These are phyloP conservation scores for Aphelenchoides besseyi DNA, from an alignment of 1,140 invertebrate species.

Conservation along the genomic window DNA sequence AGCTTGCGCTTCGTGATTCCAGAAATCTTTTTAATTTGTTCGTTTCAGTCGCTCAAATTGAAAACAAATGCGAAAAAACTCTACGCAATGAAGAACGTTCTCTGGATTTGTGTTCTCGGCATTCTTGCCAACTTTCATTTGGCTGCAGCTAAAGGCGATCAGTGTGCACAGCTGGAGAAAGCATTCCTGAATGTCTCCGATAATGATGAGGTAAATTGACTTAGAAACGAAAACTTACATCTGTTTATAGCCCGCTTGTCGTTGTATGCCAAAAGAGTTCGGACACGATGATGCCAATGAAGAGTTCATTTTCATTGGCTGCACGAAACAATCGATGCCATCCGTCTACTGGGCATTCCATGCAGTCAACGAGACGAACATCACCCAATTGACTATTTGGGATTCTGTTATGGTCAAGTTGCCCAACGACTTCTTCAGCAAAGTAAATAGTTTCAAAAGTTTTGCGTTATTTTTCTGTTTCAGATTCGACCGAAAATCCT, in stretches of 20 bases:
- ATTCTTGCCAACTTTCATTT: not conserved
- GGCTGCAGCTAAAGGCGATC: not conserved
- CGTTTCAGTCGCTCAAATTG: too few relatives aligned
- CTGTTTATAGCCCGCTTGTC: slow-evolving; percentile 28
- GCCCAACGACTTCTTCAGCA: slow-evolving; percentile 47
- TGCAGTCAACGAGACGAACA: slow-evolving; percentile 43
- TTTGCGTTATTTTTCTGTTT: slow-evolving; percentile 19
- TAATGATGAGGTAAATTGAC: not conserved
- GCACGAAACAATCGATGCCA: slow-evolving; percentile 52
- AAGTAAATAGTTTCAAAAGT: too few relatives aligned
- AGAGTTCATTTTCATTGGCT: slow-evolving; percentile 44
- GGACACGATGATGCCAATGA: not conserved
- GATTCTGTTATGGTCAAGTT: slow-evolving; percentile 48
- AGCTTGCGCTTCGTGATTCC: too few relatives aligned
- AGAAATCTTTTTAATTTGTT: too few relatives aligned
- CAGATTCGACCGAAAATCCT: slow-evolving; percentile 37
- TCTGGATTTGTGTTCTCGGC: not conserved
- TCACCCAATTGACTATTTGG: slow-evolving; percentile 50
- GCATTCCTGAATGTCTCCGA: slow-evolving; percentile 6
- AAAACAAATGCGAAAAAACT: not conserved
- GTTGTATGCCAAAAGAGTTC: slow-evolving; percentile 22
- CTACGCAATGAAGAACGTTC: not conserved
- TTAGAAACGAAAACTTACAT: too few relatives aligned
- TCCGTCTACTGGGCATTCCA: slow-evolving; percentile 40
- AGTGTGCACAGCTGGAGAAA: not conserved